These are phyloP conservation scores for Scarus forsteni DNA, from an alignment of 2,797 vertebrate species.

Conservation along the genomic window DNA sequence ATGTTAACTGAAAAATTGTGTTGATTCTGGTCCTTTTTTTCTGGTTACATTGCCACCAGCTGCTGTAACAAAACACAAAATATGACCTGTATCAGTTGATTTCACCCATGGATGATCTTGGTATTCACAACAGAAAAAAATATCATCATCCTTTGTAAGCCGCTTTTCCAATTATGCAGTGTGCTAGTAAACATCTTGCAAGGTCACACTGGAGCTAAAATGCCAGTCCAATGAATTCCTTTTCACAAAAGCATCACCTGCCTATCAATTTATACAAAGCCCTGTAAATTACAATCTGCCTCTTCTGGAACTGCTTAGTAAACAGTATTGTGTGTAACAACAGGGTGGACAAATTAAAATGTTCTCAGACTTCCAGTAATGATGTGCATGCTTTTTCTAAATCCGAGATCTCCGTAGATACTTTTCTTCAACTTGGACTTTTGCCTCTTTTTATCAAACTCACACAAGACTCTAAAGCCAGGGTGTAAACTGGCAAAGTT, in stretches of 20 bases:
- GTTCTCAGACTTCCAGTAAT: constrained; percentile 46
- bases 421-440: constrained; percentile 62
- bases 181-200: neutral
- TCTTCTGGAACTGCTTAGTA: constrained; percentile 23
- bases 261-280: constrained; percentile 1
- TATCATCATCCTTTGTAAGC: too few species aligned
- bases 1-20: too few species aligned
- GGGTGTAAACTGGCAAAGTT: constrained; percentile 27
- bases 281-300: constrained; percentile 24
- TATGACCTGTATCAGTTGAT: too few species aligned
- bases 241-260: neutral
- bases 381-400: constrained; percentile 66
- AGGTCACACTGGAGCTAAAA: neutral
- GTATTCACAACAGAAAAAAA: too few species aligned
- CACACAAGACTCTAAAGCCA: constrained; percentile 15
- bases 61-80: too few species aligned
- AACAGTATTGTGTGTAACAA: constrained; percentile 39
- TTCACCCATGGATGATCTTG: too few species aligned
- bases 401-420: constrained; percentile 77
- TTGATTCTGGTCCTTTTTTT: too few species aligned
- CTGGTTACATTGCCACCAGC: too few species aligned
- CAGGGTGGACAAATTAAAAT: constrained; percentile 42
- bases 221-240: neutral
- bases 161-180: neutral
- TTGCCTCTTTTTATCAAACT: constrained; percentile 35